phyloP scores from a whole-genome alignment of 2,888 invertebrate genomes.

The Morpho helenor region DNA sequence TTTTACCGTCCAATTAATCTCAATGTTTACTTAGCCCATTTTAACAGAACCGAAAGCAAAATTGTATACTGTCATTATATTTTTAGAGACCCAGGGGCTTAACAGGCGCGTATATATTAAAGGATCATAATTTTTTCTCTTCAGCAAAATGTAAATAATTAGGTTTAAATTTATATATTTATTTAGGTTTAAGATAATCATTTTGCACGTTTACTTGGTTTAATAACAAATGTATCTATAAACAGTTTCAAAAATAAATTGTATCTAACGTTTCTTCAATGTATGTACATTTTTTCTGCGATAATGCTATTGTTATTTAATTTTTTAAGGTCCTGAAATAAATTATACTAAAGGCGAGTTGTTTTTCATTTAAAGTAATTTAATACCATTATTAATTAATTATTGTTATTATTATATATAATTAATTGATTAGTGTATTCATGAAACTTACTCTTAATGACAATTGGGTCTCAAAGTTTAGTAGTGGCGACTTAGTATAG shows the following conservation, averaged over 20 bases:
- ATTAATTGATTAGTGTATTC: no score
- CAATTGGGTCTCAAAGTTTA: no score
- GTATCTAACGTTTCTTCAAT: slow-evolving; percentile 10
- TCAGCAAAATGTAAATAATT: slow-evolving; percentile 19
- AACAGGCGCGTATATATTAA: slow-evolving; percentile 5
- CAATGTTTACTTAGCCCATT: neutral
- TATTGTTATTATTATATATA: no score
- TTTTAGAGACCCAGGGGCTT: neutral
- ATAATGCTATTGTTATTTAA: slow-evolving; percentile 31
- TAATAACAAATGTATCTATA: neutral
- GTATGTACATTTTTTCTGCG: slow-evolving; percentile 19
- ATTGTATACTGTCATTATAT: neutral
- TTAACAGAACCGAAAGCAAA: neutral
- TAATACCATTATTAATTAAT: no score
- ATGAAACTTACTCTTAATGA: no score
- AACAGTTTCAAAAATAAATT: slow-evolving; percentile 8
- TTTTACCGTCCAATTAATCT: slow-evolving; percentile 17
- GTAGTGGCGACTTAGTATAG: no score
- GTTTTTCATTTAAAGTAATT: neutral
- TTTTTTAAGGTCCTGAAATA: slow-evolving; percentile 30
- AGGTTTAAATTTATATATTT: slow-evolving; percentile 18
- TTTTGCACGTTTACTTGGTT: slow-evolving; percentile 6
- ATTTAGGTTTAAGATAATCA: slow-evolving; percentile 16
- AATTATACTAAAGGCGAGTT: slow-evolving; percentile 5
- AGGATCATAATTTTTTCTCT: slow-evolving; percentile 1